phyloP scores from a whole-genome alignment of 2,113 vertebrate species.

The Choloepus hoffmanni region DNA sequence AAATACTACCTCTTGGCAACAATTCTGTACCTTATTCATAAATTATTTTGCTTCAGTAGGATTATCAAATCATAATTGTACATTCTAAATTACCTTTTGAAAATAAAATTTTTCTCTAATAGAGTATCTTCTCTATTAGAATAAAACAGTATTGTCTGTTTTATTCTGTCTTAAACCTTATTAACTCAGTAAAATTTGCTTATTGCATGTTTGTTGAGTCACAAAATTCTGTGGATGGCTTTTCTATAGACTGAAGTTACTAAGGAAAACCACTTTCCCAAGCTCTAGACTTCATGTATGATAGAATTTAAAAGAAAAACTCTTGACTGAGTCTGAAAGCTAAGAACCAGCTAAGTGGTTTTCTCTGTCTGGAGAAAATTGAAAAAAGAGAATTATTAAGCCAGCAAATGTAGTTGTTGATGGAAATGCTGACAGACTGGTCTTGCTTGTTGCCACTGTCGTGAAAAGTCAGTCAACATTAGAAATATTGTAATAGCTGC shows the following conservation, averaged over 20 bases:
- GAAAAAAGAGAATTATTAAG: constrained; percentile 74
- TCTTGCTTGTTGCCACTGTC: constrained; percentile 67
- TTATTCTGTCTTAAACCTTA: constrained; percentile 40
- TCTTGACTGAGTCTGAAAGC: constrained; percentile 11
- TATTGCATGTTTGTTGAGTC: constrained; percentile 55
- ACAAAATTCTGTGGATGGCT: not conserved
- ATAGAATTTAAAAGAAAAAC: constrained; percentile 70
- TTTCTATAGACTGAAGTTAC: constrained; percentile 50
- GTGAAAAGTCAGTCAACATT: constrained; percentile 53
- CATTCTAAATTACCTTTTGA: constrained; percentile 45
- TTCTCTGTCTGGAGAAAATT: constrained; percentile 78
- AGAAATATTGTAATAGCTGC: constrained; percentile 63
- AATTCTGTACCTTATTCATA: not conserved
- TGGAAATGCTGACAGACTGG: constrained; percentile 80
- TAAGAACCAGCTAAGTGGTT: constrained; percentile 60
- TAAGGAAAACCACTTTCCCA: not conserved
- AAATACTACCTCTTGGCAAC: not conserved
- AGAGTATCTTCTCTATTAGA: not conserved
- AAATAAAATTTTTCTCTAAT: constrained; percentile 47
- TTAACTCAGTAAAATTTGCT: constrained; percentile 55
- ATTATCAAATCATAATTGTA: constrained; percentile 45
- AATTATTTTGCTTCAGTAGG: constrained; percentile 48
- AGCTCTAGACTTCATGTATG: not conserved
- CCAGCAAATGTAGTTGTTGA: constrained; percentile 60
- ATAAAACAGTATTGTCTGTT: not conserved